Evolutionary conservation across 2,113 vertebrate species (phyloP).

Genomic region (Leptobrachium ailaonicum): DNA sequence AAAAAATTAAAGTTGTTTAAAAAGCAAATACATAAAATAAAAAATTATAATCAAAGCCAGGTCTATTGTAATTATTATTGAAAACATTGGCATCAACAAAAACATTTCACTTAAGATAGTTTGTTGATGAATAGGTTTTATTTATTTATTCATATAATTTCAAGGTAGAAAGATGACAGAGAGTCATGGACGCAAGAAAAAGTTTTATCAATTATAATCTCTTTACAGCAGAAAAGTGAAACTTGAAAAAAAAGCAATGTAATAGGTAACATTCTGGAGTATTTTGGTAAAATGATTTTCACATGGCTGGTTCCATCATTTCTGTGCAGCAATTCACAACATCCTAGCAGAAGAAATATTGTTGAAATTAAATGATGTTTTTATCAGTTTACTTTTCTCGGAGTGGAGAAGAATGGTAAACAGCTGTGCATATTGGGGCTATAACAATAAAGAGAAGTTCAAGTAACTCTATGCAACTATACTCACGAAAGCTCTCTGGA

Average conservation of each 20-base stretch:
- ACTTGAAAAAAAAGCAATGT: constrained; percentile 8
- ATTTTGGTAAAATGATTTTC: constrained; percentile 19
- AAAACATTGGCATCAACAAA: background rate
- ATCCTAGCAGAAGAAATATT: constrained; percentile 18
- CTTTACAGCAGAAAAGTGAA: no score
- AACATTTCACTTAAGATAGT: constrained; percentile 1
- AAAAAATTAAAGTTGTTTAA: background rate
- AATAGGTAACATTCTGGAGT: constrained; percentile 16
- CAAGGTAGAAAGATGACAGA: background rate
- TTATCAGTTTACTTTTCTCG: constrained; percentile 19
- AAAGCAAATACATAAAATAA: constrained; percentile 12
- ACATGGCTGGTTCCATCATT: constrained; percentile 34
- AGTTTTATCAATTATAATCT: background rate
- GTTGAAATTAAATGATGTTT: constrained; percentile 33
- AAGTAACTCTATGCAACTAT: background rate
- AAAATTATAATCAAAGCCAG: background rate
- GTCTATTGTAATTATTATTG: background rate
- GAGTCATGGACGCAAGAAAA: background rate
- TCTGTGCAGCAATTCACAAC: constrained; percentile 27
- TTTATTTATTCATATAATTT: background rate
- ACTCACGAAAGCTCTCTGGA: background rate
- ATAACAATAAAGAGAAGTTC: background rate
- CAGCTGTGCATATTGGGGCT: background rate
- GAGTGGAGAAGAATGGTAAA: background rate
- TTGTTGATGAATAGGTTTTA: background rate